Base-by-base conservation (phyloP, 2,113 vertebrate species). In the Chaetorhynchus papuensis region DNA sequence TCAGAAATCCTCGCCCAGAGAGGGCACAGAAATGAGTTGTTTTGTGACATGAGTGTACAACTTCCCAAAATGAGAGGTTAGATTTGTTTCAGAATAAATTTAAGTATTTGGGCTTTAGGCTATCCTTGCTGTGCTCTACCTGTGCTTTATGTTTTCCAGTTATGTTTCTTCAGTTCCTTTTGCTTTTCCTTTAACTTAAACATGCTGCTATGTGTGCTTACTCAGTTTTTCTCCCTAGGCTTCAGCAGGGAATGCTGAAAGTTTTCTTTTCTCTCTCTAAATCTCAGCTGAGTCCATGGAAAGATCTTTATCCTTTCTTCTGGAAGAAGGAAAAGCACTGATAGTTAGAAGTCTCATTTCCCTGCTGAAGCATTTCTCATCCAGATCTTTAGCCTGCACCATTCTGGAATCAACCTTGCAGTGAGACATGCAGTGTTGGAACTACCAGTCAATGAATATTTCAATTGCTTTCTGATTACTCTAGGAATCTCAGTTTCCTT, bases 241-340 rank as follows among this genome's bases (percentile, higher is more conserved):
- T 84, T 81, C 23, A 82, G 30, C 30, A 91, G 70, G 30, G 52
- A 45, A 37, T 87, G 47, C 60, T 78, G 60, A 70, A 83, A 44
- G 4, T 78, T 83, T 86, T 69, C 23, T 77, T 66, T 21, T 76
- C 27, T 72, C 75, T 64, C 39, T 66, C 61, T 75, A 60, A 94
- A 54, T 11, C 15, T 82, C 53, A 75, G 2, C 31, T 50, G 45
- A 80, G 30, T 54, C 33, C 8, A 4, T 44, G 16, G 27, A 78
- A 91, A 77, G 35, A 35, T 72, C 44, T 94, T 84, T 72, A 60
- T 76, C 11, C 31, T 31, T 85, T 89, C 23, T 52, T 89, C 30
- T 68, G 41, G 37, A 85, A 64, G 50, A 56, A 68, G 42, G 37
- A 87, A n/a, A 41, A 60, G 1, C 49, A 72, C 9, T 44, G 24